Percentiles rank a stretch among this genome's conserved stretches.
phyloP scores from a whole-genome alignment of 1,140 invertebrate species.

The Augochlora pura region DNA sequence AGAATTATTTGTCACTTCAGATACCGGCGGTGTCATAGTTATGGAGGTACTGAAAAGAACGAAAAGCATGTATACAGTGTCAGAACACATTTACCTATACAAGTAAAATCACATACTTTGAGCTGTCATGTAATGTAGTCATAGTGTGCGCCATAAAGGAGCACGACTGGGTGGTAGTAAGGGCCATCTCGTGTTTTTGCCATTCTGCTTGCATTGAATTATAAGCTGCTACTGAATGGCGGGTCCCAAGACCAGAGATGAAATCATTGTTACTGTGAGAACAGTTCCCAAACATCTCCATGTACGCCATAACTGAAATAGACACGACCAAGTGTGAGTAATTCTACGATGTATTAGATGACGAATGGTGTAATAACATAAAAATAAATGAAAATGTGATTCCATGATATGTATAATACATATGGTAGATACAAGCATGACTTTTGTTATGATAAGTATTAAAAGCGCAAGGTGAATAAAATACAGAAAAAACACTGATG shows the following conservation, averaged over 20 bases:
- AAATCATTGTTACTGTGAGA: slow-evolving; percentile 89
- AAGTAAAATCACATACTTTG: slow-evolving; percentile 68
- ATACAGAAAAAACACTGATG: slow-evolving; percentile 55
- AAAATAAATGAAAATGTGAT: slow-evolving; percentile 44
- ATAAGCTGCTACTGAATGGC: slow-evolving; percentile 91
- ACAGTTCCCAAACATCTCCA: slow-evolving; percentile 96
- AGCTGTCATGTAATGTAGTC: slow-evolving; percentile 75
- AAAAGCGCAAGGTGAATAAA: slow-evolving; percentile 44
- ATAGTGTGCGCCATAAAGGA: slow-evolving; percentile 81
- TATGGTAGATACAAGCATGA: slow-evolving; percentile 53
- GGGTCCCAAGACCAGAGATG: slow-evolving; percentile 81
- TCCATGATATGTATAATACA: slow-evolving; percentile 41
- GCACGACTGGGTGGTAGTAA: slow-evolving; percentile 83
- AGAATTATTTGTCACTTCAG: slow-evolving; percentile 72
- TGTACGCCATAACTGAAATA: slow-evolving; percentile 94
- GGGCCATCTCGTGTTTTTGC: slow-evolving; percentile 83
- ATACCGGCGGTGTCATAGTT: slow-evolving; percentile 73
- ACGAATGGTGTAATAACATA: slow-evolving; percentile 20
- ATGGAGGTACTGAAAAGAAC: slow-evolving; percentile 68
- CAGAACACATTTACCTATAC: background rate
- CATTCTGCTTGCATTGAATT: slow-evolving; percentile 86
- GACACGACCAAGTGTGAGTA: slow-evolving; percentile 42
- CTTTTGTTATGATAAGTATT: slow-evolving; percentile 49
- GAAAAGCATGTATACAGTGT: background rate
- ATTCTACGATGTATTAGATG: background rate